Percentiles rank a stretch among this genome's conserved stretches.
These are phyloP conservation scores for Sarcophaga subvicina DNA, from an alignment of 2,888 invertebrate species.

Conservation along the genomic window DNA sequence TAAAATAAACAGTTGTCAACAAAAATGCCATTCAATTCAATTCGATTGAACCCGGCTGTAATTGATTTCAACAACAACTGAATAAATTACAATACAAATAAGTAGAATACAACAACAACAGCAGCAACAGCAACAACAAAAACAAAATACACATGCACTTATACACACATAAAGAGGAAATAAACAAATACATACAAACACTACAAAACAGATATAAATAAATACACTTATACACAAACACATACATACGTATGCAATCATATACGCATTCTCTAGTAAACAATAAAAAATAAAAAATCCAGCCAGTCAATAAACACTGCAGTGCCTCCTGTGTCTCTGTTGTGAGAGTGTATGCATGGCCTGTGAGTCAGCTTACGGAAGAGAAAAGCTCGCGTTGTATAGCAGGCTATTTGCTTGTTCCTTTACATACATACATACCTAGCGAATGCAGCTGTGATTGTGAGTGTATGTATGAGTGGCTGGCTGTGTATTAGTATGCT, in stretches of 20 bases:
- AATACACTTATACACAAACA: neutral
- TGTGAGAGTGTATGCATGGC: neutral
- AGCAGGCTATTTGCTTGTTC: neutral
- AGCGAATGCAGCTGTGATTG: neutral
- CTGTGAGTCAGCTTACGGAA: neutral
- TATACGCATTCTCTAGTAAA: neutral
- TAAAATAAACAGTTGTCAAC: conserved; percentile 68
- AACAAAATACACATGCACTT: neutral
- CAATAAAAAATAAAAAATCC: neutral
- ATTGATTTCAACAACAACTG: conserved; percentile 66
- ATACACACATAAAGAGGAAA: neutral
- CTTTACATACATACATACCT: neutral
- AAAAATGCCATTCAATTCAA: conserved; percentile 68
- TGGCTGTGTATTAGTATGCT: conserved; percentile 1
- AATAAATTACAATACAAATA: conserved; percentile 65
- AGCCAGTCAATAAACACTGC: conserved; percentile 17
- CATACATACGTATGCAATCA: neutral
- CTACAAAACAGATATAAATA: neutral
- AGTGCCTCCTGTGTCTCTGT: conserved; percentile 10
- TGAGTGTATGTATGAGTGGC: neutral
- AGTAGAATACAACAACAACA: conserved; percentile 10
- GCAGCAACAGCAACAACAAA: no score
- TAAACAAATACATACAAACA: neutral
- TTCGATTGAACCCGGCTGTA: conserved; percentile 69
- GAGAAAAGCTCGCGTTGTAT: neutral